These are phyloP conservation scores for Acromyrmex charruanus DNA, from an alignment of 1,140 invertebrate genomes.

Conservation along the genomic window DNA sequence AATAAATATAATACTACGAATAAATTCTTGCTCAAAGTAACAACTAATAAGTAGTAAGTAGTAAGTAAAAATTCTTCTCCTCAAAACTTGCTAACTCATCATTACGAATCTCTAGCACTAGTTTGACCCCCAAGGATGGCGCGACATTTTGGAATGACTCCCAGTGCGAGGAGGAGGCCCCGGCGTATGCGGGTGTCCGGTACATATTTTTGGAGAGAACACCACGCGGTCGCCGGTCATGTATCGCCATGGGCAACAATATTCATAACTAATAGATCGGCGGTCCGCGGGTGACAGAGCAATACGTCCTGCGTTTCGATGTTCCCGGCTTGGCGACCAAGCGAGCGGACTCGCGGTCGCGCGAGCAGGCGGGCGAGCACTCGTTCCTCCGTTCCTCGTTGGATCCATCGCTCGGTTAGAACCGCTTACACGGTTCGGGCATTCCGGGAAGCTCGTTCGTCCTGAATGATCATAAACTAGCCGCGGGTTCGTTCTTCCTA, in stretches of 20 bases:
- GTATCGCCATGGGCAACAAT: slow-evolving; percentile 85
- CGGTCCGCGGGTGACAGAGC: slow-evolving; percentile 84
- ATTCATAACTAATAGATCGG: slow-evolving; percentile 86
- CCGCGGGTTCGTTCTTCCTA: slow-evolving; percentile 51
- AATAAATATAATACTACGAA: background rate
- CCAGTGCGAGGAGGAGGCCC: slow-evolving; percentile 67
- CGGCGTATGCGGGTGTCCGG: slow-evolving; percentile 69
- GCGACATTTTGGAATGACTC: slow-evolving; percentile 81
- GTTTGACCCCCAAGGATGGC: slow-evolving; percentile 70
- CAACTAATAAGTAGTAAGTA: too few species aligned
- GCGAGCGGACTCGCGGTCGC: slow-evolving; percentile 52
- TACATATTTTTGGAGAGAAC: slow-evolving; percentile 84
- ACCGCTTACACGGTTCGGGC: slow-evolving; percentile 77
- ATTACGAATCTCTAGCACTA: background rate
- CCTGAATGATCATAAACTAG: slow-evolving; percentile 73
- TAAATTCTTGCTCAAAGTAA: background rate
- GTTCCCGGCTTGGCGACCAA: slow-evolving; percentile 72
- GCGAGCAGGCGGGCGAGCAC: slow-evolving; percentile 30
- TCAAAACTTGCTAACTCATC: background rate
- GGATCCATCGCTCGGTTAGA: slow-evolving; percentile 74
- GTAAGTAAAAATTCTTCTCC: background rate
- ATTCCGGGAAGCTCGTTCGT: slow-evolving; percentile 80
- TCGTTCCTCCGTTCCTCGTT: slow-evolving; percentile 72
- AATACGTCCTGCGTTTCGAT: slow-evolving; percentile 85
- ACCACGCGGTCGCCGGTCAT: slow-evolving; percentile 78